Conservation (phyloP, 2,113 vertebrate species). For the Eretmochelys imbricata region DNA sequence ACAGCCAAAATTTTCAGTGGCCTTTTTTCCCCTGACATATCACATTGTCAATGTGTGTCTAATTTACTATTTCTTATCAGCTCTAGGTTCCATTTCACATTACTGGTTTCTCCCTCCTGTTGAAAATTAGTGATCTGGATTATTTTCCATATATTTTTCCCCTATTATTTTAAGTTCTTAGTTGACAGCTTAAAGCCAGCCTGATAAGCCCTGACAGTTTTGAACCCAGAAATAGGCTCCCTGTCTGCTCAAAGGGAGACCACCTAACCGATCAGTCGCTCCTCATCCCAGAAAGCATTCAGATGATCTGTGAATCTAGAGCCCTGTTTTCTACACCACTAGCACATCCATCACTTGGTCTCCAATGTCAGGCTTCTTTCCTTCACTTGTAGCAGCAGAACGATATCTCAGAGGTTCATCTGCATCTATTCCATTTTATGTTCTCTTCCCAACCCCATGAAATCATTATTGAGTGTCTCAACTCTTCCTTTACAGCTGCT, state of each 20-base stretch:
- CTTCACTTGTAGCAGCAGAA: neutral
- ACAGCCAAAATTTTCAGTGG: neutral
- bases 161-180: neutral
- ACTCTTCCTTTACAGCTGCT: neutral
- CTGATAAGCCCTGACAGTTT: neutral
- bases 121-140: neutral
- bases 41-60: rapidly evolving
- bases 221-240: neutral
- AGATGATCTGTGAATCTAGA: neutral
- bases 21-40: rapidly evolving
- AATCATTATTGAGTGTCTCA: neutral
- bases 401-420: neutral
- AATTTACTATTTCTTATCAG: neutral
- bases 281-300: neutral
- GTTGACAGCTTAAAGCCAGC: neutral
- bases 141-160: neutral
- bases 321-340: neutral
- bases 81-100: neutral
- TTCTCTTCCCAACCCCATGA: neutral
- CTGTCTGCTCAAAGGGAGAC: neutral
- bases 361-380: neutral
- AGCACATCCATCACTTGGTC: neutral
- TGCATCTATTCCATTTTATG: neutral
- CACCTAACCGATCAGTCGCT: neutral
- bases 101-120: neutral